Base-by-base conservation (phyloP, 2,888 invertebrate species). In the Dryobota labecula region DNA sequence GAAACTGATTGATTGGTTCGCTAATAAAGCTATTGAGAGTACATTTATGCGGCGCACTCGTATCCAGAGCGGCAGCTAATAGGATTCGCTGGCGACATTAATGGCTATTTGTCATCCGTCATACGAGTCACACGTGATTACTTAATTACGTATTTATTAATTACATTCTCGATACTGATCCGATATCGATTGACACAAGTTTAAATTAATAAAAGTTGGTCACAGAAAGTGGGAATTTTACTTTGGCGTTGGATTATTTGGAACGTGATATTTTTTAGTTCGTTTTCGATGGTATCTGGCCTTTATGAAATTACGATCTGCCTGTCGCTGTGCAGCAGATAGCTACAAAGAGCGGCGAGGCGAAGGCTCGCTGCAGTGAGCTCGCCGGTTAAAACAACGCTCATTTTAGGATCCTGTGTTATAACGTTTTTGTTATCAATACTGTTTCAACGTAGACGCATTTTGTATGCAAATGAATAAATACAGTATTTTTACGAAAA, bases 31-130 rank as follows among this genome's bases (percentile, higher is more conserved):
- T 89, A 92, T 91, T 90, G 90, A 87, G 87, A 84, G 86, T 85
- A 85, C 85, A 89, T 89, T 88, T 85, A 84, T 78, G 80, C 78
- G 82, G 82, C 82, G 72, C 82, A 84, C 86, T 88, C 88, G 86
- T 72, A 79, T 84, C 86, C 84, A 87, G 80, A 82, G 78, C 82
- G 86, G 72, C 86, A 87, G 88, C 89, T 92, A 92, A 94, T 93
- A 89, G 89, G 90, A 90, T 90, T 87, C 87, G 87, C 77, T 82
- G 84, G 85, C 85, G 88, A 91, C 93, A 90, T 92, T 92, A 94
- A 94, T 92, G 90, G 92, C 92, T 92, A 93, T 94, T 94, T 94
- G 94, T 94, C 95, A 93, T 87, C 89, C 89, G 90, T 92, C 92
- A 91, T 90, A 88, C 90, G 90, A 91, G 85, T 90, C 91, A 91